Conservation (phyloP, 2,888 invertebrate genomes). For the Fabriciana adippe region DNA sequence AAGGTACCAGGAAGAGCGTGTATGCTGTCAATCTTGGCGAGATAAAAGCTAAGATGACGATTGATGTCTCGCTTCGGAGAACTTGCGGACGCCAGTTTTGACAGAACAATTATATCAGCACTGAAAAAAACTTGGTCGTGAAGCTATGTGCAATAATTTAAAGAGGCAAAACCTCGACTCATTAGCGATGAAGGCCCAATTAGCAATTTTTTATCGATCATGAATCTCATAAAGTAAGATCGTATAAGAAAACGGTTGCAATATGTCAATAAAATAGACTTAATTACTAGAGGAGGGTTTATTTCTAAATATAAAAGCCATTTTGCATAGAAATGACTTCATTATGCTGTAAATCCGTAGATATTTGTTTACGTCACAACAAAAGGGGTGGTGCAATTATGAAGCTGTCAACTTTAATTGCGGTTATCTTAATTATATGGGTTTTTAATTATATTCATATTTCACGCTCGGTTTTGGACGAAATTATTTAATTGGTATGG, state of each 20-base stretch:
- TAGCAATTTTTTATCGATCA: no score
- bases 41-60: slow-evolving; percentile 27
- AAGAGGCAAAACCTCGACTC: not conserved
- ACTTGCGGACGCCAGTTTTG: slow-evolving; percentile 21
- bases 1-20: slow-evolving; percentile 27
- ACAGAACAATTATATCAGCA: slow-evolving; percentile 21
- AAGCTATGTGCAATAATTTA: slow-evolving; percentile 11
- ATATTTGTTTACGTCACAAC: no score
- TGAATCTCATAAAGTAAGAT: no score
- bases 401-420: no score
- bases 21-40: slow-evolving; percentile 33
- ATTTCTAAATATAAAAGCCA: slow-evolving; percentile 1
- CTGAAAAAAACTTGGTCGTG: slow-evolving; percentile 12
- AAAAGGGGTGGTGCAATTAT: no score
- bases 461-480: not conserved
- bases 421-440: not conserved
- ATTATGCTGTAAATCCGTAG: no score
- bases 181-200: not conserved
- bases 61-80: slow-evolving; percentile 31
- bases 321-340: no score
- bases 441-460: not conserved
- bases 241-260: no score
- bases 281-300: not conserved
- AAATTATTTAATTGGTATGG: slow-evolving; percentile 9
- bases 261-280: no score